Evolutionary conservation across 2,888 invertebrate genomes (phyloP), one percentile per base, ranked within the genome.

Genomic region (Netelia fuscicornis): DNA sequence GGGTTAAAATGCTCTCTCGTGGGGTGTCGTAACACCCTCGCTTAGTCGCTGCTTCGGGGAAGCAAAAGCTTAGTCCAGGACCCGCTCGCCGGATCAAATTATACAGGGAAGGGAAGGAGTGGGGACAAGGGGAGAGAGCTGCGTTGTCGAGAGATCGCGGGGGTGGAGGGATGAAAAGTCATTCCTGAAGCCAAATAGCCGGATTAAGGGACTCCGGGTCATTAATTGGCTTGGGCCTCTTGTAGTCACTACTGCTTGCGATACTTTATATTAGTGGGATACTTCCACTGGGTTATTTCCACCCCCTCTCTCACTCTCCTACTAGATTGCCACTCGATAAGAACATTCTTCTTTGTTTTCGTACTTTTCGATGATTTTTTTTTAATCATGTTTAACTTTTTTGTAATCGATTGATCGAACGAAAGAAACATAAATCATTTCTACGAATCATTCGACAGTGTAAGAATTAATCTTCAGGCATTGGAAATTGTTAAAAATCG

Each of bases 181-280:
- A 90, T 93, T 93, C 90, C 90, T 91, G 89, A 71, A 92, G 90
- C 92, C 92, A 92, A 93, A 93, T 92, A 90, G 90, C 89, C 89
- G 90, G 93, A 93, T 93, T 92, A 93, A 91, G 90, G 90, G 92
- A 92, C 91, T 89, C 84, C 81, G 85, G 88, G 86, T 91, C 90
- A 91, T 91, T 91, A 91, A 91, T 91, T 90, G 91, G 89, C 87
- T 89, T 89, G 86, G 86, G 80, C 81, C 80, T 84, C 78, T 83
- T 81, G 72, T 83, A 85, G 67, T 79, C 82, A 25, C 70, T 37
- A n/a, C 68, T 64, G 23, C 71, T 56, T 56, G 44, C 65, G 20
- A 56, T 67, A 48, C 67, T 82, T 60, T 70, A 30, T 72, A 62
- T 62, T 20, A 58, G 23, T 20, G 20, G 17, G 17, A 17, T 58